phyloP scores from a whole-genome alignment of 2,888 invertebrate species.

The Watsonalla cultraria region DNA sequence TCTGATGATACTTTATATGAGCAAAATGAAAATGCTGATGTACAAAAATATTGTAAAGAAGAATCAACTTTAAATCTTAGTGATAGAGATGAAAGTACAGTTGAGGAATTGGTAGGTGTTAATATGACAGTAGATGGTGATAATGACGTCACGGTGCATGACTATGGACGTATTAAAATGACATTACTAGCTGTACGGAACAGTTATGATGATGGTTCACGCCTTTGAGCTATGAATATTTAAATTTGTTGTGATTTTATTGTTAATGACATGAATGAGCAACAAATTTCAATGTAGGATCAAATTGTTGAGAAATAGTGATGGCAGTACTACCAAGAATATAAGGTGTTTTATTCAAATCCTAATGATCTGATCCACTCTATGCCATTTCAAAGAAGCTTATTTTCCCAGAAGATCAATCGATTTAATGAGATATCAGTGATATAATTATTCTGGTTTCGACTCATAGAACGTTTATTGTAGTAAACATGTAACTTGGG shows the following conservation, averaged over 20 bases:
- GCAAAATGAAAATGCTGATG: conserved; percentile 8
- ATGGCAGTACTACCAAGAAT: no score
- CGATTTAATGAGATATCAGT: no score
- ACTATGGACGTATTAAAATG: conserved; percentile 66
- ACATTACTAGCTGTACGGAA: conserved; percentile 65
- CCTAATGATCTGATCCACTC: no score
- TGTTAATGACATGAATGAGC: conserved; percentile 13
- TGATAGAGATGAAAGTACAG: conserved; percentile 9
- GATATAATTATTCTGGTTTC: no score
- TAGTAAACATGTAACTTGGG: no score
- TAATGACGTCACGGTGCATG: conserved; percentile 72
- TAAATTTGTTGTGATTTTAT: conserved; percentile 28
- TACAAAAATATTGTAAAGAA: conserved; percentile 6
- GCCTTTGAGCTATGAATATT: conserved; percentile 47
- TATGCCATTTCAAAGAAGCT: no score
- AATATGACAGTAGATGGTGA: conserved; percentile 31
- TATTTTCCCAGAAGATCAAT: no score
- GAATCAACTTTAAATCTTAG: conserved; percentile 20
- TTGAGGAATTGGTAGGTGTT: conserved; percentile 2
- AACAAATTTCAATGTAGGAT: no score
- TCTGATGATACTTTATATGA: conserved; percentile 24
- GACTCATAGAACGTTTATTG: no score
- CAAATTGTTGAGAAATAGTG: background rate
- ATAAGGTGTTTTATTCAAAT: no score
- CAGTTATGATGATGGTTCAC: conserved; percentile 61